Percentiles rank a stretch among this genome's conserved stretches.
These are phyloP conservation scores for Ptychadena robeensis DNA, from an alignment of 2,797 vertebrate genomes.

Conservation along the genomic window DNA sequence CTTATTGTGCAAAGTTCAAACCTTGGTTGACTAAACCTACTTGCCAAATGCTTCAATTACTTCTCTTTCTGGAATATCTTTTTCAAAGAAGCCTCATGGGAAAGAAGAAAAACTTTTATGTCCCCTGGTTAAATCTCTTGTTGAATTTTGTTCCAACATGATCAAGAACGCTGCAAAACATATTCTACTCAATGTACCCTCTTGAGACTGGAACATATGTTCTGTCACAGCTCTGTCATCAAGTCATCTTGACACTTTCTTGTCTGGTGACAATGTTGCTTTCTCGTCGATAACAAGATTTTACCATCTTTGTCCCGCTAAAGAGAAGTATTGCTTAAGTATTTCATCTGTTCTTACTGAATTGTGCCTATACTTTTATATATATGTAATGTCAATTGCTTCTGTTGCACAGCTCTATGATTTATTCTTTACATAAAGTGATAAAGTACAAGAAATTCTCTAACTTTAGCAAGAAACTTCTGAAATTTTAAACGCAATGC, in stretches of 20 bases:
- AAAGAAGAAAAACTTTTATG: slow-evolving; percentile 53
- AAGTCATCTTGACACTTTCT: slow-evolving; percentile 60
- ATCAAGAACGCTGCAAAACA: slow-evolving; percentile 61
- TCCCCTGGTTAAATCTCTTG: slow-evolving; percentile 60
- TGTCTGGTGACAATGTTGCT: slow-evolving; percentile 56
- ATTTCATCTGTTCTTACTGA: slow-evolving; percentile 50
- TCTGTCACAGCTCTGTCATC: slow-evolving; percentile 59
- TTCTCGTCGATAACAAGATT: slow-evolving; percentile 55
- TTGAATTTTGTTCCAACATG: slow-evolving; percentile 62
- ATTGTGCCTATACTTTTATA: slow-evolving; percentile 36
- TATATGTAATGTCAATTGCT: slow-evolving; percentile 50
- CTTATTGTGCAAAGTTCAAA: slow-evolving; percentile 50
- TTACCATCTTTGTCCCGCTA: slow-evolving; percentile 44
- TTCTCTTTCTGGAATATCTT: slow-evolving; percentile 55
- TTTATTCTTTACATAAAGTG: slow-evolving; percentile 35
- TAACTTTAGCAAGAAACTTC: slow-evolving; percentile 27
- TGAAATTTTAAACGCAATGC: slow-evolving; percentile 31
- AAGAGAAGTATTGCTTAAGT: slow-evolving; percentile 43
- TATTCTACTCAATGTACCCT: slow-evolving; percentile 53
- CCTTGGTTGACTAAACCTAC: slow-evolving; percentile 58
- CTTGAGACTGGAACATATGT: slow-evolving; percentile 61
- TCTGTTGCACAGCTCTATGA: slow-evolving; percentile 35
- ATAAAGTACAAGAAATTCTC: slow-evolving; percentile 18
- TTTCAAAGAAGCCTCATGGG: slow-evolving; percentile 55
- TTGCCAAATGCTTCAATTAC: slow-evolving; percentile 62